Evolutionary conservation across 2,113 vertebrate genomes (phyloP).

Genomic region (Alectura lathami): DNA sequence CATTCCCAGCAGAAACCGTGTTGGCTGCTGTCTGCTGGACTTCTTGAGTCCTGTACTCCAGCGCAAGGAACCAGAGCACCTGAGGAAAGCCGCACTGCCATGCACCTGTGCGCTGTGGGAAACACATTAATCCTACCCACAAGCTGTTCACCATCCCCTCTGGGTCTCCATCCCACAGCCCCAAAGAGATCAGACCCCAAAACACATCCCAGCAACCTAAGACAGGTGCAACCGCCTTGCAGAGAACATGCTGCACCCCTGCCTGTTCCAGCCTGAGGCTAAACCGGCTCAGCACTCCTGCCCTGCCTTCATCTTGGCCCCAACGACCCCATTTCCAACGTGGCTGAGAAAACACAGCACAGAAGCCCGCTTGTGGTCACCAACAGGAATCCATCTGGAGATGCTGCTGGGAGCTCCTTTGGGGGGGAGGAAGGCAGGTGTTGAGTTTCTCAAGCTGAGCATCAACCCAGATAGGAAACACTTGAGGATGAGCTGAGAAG

Average conservation of each 20-base stretch:
- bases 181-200: not conserved
- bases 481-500: not conserved
- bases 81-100: not conserved
- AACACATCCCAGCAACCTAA: not conserved
- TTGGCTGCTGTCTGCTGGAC: not conserved
- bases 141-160: not conserved
- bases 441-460: not conserved
- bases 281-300: not conserved
- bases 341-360: accelerated
- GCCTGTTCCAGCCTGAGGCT: not conserved
- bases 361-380: not conserved
- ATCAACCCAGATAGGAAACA: not conserved
- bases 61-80: accelerated
- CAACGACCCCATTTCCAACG: not conserved
- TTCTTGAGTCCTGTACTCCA: not conserved
- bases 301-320: not conserved
- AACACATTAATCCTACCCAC: not conserved
- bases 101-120: not conserved
- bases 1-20: not conserved
- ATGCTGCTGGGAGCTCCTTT: not conserved
- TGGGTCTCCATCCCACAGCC: not conserved
- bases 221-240: not conserved
- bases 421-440: not conserved
- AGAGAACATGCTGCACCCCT: not conserved
- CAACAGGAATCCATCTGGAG: conserved; percentile 11